Percentiles rank a stretch among this genome's conserved stretches.
Conservation (phyloP, 1,140 invertebrate species). For the Nephila pilipes region DNA sequence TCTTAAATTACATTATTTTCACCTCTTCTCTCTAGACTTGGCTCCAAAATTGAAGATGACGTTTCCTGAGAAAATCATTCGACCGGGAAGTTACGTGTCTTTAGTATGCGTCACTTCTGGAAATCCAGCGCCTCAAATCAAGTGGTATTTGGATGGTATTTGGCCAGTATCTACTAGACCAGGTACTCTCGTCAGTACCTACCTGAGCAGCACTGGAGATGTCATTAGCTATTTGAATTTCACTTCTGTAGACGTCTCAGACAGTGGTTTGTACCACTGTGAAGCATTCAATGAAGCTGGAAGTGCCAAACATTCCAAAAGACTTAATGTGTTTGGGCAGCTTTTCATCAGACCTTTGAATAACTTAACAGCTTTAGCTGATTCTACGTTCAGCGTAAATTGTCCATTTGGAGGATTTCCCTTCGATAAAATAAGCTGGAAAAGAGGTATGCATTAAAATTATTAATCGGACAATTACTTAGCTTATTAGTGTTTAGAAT, state of each 20-base stretch:
- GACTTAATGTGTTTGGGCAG: conserved; percentile 92
- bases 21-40: conserved; percentile 75
- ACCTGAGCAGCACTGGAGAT: conserved; percentile 90
- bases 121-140: conserved; percentile 82
- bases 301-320: conserved; percentile 88
- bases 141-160: conserved; percentile 92
- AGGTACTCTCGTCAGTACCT: conserved; percentile 91
- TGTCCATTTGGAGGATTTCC: conserved; percentile 97
- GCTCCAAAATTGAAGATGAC: conserved; percentile 78
- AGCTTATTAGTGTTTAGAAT: too few species aligned
- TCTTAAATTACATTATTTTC: too few species aligned
- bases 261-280: conserved; percentile 95
- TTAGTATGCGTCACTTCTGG: conserved; percentile 79
- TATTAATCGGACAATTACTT: too few species aligned
- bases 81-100: conserved; percentile 77
- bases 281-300: conserved; percentile 91
- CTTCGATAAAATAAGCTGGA: conserved; percentile 93
- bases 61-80: conserved; percentile 78
- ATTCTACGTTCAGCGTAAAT: conserved; percentile 91
- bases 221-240: conserved; percentile 97
- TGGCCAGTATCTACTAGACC: conserved; percentile 85
- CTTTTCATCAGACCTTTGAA: conserved; percentile 94
- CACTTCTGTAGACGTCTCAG: conserved; percentile 84
- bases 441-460: conserved; percentile 85
- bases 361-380: conserved; percentile 93